Conservation (phyloP, 37 sponge, comb jelly and placozoan species). For the Haliclona indistincta region DNA sequence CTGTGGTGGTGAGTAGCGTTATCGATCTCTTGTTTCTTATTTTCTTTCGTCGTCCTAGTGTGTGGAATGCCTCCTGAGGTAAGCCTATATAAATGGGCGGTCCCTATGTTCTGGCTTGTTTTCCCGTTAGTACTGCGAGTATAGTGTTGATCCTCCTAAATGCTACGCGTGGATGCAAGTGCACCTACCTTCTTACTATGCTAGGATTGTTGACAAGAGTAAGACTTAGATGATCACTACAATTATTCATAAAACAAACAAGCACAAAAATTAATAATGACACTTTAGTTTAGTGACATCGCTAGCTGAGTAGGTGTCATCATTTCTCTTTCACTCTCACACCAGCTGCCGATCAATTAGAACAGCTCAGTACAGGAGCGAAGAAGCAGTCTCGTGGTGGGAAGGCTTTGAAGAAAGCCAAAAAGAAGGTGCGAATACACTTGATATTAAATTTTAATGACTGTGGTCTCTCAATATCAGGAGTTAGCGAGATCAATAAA, state of each 20-base stretch:
- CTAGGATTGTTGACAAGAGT: conserved; percentile 67
- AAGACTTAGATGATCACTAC: neutral
- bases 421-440: conserved; percentile 62
- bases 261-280: neutral
- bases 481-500: conserved; percentile 50
- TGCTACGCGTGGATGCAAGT: conserved; percentile 93
- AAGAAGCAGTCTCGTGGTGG: conserved; percentile 62
- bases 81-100: neutral
- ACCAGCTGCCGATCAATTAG: no score
- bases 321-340: no score
- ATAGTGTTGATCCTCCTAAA: conserved; percentile 70
- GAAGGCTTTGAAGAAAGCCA: conserved; percentile 81
- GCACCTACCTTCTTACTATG: conserved; percentile 76
- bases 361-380: conserved; percentile 7
- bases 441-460: neutral
- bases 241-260: neutral
- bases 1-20: conserved; percentile 56
- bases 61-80: conserved; percentile 86
- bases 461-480: conserved; percentile 1
- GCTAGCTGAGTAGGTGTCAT: neutral
- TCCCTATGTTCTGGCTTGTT: neutral
- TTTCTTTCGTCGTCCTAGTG: conserved; percentile 15
- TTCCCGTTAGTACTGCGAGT: conserved; percentile 90
- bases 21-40: neutral
- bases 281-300: neutral